Evolutionary conservation across 2,113 vertebrate species (phyloP), one percentile per base, ranked within the genome.

Genomic region (Dromaius novaehollandiae): DNA sequence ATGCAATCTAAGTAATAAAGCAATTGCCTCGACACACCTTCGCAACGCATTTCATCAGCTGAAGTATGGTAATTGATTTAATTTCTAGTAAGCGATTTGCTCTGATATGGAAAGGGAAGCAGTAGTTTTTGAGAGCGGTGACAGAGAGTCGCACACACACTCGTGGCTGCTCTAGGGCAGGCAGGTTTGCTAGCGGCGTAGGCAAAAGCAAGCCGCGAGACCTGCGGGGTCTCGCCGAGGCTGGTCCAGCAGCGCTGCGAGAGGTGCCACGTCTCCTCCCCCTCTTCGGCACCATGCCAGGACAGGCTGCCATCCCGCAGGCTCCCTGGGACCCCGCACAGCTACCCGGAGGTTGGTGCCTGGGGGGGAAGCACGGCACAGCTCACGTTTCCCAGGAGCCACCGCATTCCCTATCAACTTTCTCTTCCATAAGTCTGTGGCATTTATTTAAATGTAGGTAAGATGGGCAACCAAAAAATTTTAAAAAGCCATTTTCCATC

Each of bases 141-240:
- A 32, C 28, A 80, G n/a, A 24, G 13, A 46, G 44, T 11, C 18
- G 7, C 32, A 38, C 34, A 65, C 21, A 82, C 86, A 65, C 68
- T 86, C 60, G 42, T 17, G 63, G 42, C n/a, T 90, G 44, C 25
- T 92, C 69, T 32, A 61, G 63, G 88, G 38, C 1, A 0, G 9
- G n/a, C n/a, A 71, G 6, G 40, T 85, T 55, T 0, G 0, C 64
- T 13, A 82, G 55, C 34, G 81, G 63, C 13, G 38, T 56, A 75
- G 87, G 44, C 80, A 70, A 78, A 78, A 86, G 81, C 1, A 51
- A 69, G 50, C 68, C 46, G 44, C 48, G 78, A 26, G 61, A 42
- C 32, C 26, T 42, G 20, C 14, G 38, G 44, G 17, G 11, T 18
- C 44, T 87, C 78, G 12, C 46, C 24, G 9, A 1, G 6, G 50